Evolutionary conservation across 2,797 vertebrate species (phyloP).

Genomic region (Myotis daubentonii): DNA sequence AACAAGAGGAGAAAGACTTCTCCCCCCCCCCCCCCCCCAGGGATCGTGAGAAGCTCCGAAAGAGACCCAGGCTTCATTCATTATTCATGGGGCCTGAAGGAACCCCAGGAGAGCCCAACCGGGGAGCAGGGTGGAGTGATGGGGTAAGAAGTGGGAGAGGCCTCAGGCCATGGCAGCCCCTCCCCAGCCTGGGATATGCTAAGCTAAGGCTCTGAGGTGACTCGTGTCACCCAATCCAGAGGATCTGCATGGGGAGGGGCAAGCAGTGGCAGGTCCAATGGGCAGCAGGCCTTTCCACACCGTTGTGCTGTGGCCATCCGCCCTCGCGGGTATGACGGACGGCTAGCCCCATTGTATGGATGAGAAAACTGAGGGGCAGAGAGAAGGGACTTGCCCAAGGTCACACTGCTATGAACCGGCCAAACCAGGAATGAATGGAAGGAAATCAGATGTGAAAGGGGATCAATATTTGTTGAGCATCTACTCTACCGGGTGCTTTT

Average conservation of each 20-base stretch:
- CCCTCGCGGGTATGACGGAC: fast-evolving
- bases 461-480: background rate
- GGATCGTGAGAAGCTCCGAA: background rate
- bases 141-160: background rate
- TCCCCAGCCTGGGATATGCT: background rate
- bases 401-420: background rate
- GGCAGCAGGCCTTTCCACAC: background rate
- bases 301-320: fast-evolving
- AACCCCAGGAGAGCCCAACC: background rate
- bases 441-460: background rate
- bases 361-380: background rate
- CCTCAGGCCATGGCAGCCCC: background rate
- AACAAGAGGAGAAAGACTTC: conserved; percentile 27
- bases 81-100: background rate
- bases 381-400: background rate
- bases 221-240: background rate
- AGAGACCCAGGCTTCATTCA: background rate
- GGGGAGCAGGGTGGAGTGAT: background rate
- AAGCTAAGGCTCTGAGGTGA: background rate
- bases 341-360: background rate
- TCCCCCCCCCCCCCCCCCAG: background rate
- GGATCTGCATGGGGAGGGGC: too few relatives aligned
- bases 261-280: fast-evolving
- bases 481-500: background rate
- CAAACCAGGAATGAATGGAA: background rate